phyloP scores from a whole-genome alignment of 2,888 invertebrate genomes.

The Heteromyza rotundicornis region DNA sequence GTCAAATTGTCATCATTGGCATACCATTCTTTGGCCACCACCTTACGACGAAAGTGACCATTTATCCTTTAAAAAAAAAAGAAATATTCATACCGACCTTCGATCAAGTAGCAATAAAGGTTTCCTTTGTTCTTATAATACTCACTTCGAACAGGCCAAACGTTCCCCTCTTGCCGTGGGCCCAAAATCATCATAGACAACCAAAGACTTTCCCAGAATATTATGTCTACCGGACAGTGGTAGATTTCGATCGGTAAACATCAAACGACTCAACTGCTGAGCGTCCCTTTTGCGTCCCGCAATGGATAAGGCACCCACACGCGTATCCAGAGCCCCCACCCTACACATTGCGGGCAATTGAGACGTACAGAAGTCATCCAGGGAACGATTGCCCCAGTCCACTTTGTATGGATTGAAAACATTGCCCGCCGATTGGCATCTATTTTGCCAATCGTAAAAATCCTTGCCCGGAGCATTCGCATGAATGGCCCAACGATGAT shows the following conservation, averaged over 20 bases:
- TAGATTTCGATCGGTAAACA: conserved; percentile 80
- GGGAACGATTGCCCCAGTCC: conserved; percentile 69
- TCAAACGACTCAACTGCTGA: conserved; percentile 70
- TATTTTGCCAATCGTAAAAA: conserved; percentile 87
- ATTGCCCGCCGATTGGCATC: conserved; percentile 80
- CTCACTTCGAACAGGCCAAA: conserved; percentile 85
- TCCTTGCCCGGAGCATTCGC: conserved; percentile 80
- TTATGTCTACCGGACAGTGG: conserved; percentile 78
- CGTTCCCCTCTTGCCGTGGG: conserved; percentile 88
- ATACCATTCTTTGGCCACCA: conserved; percentile 87
- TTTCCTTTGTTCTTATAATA: neutral
- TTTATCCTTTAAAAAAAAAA: conserved; percentile 67
- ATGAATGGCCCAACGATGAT: conserved; percentile 86
- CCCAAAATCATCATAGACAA: conserved; percentile 86
- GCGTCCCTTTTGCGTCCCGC: conserved; percentile 76
- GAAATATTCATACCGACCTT: neutral
- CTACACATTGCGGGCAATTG: conserved; percentile 70
- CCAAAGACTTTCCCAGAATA: conserved; percentile 78
- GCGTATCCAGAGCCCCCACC: conserved; percentile 78
- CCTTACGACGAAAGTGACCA: conserved; percentile 79
- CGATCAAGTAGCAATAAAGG: neutral
- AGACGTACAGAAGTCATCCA: conserved; percentile 67
- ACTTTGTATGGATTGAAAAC: conserved; percentile 81
- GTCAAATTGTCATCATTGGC: conserved; percentile 74
- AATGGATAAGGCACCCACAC: conserved; percentile 75